Base-by-base conservation (phyloP, 2,797 vertebrate genomes). In the Esox masquinongy region DNA sequence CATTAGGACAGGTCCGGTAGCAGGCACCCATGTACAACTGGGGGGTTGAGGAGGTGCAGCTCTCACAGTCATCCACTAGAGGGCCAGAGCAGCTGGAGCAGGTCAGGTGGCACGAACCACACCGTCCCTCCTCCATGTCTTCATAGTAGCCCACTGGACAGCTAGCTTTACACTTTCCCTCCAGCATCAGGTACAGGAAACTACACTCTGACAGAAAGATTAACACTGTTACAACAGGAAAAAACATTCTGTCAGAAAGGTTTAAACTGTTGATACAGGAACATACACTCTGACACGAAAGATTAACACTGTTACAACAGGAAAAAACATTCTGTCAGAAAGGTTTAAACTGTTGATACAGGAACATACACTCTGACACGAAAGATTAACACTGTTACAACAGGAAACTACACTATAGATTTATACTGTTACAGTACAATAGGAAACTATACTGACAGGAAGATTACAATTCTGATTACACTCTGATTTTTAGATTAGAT, bases 141-240 rank as follows among this genome's bases (percentile, higher is more conserved):
- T 95, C 94, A 73, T 91, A 95, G 79, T 92, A 95, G 7, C 94
- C 94, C 81, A 86, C 50, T 5, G 94, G 94, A 83, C 95, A 95
- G 59, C 91, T 92, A 7, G 95, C 94, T 75, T 92, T 94, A 74
- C 95, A 95, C 59, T 77, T 87, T 3, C 93, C 92, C 0, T 94
- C 90, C 77, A 94, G 84, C 70, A 95, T 94, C 84, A 95, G 87
- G 88, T 95, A 95, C 31, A 95, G 92, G 86, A 95, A 95, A 74
- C 90, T 93, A 84, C 95, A 95, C 64, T 89, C 95, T 95, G 85
- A 51, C 29, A 31, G 1, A 3, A 31, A 31, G 29, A 31, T 31
- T 31, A 31, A 31, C 29, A 31, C 29, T 31, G 29, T 31, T 51
- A 51, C 14, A 3, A 51, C 17, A 51, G 50, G 50, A 51, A 14